Base-by-base conservation (phyloP, 2,113 vertebrate genomes). In the Penelope pileata region DNA sequence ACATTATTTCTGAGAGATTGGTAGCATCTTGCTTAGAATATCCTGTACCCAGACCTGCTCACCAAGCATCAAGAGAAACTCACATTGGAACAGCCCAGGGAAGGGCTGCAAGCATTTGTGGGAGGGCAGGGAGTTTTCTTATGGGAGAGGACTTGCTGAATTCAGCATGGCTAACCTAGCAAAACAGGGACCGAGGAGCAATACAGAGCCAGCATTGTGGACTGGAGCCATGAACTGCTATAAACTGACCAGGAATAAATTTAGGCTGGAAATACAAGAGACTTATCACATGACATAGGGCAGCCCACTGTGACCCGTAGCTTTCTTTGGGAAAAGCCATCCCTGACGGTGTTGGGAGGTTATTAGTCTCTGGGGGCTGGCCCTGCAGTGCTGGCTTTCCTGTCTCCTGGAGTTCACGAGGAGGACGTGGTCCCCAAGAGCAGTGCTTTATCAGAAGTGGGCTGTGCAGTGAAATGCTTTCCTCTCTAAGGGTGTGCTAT, bases 201-300 rank as follows among this genome's bases (percentile, higher is more conserved):
- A 32, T 10, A 96, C 91, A 95, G 94, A 95, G 94, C 79, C 64
- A 50, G 86, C 86, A 67, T 91, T 95, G 95, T 92, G 88, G 76
- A 1, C 23, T 48, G 72, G 90, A 67, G 63, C 79, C 4, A 2
- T 6, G 30, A 74, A 36, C 75, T 69, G 2, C 90, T 58, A 60
- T 95, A 93, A 96, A 90, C 91, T 81, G 90, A 92, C 88, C 95
- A 80, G 83, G 92, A 96, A 83, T 95, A 92, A 95, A 95, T 90
- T 91, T 78, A 77, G 80, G 17, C 82, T 93, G 68, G 76, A 83
- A 94, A 92, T 75, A 77, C 68, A 91, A 93, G 92, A 69, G 83
- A 24, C 62, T 93, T 88, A 76, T 93, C 95, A 67, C 68, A 6
- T 90, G 90, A 45, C 72, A 66, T 0, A 53, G 72, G 83, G 59